phyloP scores from a whole-genome alignment of 2,113 vertebrate species.

The Nasalis larvatus region DNA sequence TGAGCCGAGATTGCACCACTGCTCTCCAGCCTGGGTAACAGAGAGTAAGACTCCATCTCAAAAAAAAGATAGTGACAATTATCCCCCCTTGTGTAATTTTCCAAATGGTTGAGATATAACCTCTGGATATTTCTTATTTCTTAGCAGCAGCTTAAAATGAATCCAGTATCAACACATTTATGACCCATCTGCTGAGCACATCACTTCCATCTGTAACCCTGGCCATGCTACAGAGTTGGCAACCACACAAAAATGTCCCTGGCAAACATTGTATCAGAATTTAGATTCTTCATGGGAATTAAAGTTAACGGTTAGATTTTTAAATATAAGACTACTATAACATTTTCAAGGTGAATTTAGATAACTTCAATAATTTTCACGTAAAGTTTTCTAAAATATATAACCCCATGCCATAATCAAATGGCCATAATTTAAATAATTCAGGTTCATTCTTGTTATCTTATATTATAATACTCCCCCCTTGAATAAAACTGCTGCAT shows the following conservation, averaged over 20 bases:
- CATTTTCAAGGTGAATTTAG: slow-evolving; percentile 18
- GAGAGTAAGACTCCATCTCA: no score
- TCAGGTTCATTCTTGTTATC: neutral
- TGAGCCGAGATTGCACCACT: no score
- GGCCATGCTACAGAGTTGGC: neutral
- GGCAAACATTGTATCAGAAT: neutral
- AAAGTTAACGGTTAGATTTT: neutral
- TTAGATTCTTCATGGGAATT: slow-evolving; percentile 5
- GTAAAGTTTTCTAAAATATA: neutral
- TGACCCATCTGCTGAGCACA: neutral
- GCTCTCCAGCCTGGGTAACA: no score
- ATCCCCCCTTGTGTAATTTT: neutral
- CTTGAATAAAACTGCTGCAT: neutral
- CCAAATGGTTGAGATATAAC: neutral
- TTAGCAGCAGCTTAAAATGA: neutral
- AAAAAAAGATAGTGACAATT: neutral
- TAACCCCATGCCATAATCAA: neutral
- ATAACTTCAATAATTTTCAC: neutral
- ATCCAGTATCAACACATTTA: slow-evolving; percentile 5
- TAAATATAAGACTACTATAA: neutral
- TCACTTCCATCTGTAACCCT: slow-evolving; percentile 5
- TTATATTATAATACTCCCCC: neutral
- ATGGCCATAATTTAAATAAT: neutral
- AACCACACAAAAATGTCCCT: neutral
- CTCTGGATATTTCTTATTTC: neutral